phyloP scores from a whole-genome alignment of 2,113 vertebrate genomes.

The Pavo muticus region DNA sequence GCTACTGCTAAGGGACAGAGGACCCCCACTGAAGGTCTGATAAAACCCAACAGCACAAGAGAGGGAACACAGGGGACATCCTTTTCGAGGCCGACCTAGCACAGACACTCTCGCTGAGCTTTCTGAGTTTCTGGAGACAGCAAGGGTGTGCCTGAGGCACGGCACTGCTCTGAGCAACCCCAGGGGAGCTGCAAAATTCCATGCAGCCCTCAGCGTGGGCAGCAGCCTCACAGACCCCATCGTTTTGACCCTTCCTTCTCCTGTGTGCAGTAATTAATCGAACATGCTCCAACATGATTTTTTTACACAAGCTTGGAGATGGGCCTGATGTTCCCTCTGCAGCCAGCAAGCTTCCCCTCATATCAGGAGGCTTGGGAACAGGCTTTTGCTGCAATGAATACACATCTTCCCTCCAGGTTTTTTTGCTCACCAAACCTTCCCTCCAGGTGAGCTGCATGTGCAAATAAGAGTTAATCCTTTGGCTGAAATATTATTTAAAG shows the following conservation, averaged over 20 bases:
- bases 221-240: background rate
- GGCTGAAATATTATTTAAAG: constrained; percentile 49
- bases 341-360: background rate
- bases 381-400: background rate
- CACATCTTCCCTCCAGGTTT: background rate
- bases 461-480: constrained; percentile 44
- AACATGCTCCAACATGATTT: background rate
- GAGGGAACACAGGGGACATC: background rate
- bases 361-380: background rate
- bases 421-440: background rate
- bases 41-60: background rate
- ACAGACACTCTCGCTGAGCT: background rate
- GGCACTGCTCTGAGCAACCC: background rate
- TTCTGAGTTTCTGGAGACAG: background rate
- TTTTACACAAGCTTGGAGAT: background rate
- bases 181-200: background rate
- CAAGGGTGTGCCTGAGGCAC: background rate
- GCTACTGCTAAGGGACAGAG: background rate
- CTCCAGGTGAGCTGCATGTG: constrained; percentile 36
- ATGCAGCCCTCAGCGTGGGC: background rate
- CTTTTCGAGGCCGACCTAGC: background rate
- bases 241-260: background rate
- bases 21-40: background rate
- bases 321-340: background rate
- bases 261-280: background rate